Base-by-base conservation (phyloP, 2,888 invertebrate genomes). In the Thecophora atra region DNA sequence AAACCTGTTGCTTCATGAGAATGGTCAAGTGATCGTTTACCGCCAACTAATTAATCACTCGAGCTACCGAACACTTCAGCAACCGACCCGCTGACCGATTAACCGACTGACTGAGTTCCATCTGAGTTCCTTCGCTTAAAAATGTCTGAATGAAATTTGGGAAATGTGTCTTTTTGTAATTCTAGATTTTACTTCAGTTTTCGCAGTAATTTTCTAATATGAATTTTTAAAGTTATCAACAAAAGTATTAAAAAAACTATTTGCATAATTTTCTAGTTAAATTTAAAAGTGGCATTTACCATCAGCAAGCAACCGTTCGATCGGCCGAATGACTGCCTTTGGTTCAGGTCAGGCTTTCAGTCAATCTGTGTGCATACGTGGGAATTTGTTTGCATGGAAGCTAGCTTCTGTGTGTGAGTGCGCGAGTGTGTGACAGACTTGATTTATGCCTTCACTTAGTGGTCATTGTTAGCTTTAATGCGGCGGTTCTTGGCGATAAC, bases 391-490 rank as follows among this genome's bases (percentile, higher is more conserved):
- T 2, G n/a, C 54, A 11, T 54, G 52, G 5, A 11, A 8, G 37
- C 11, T 6, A 1, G 37, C 11, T 6, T 37, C 7, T 37, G 21
- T 21, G 1, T 1, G 56, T 56, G 21, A 11, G 24, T 19, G 26
- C 19, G n/a, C 42, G 42, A 21, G 24, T 63, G 24, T 63, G 4
- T 37, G 19, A 19, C 47, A 17, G n/a, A 64, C 24, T 47, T 64
- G 64, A 64, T 64, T 64, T 64, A 64, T 64, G 26, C 47, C 26
- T 47, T 6, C 24, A 47, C 47, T 64, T 64, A 47, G 44, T 64
- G 64, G 44, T 64, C 47, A 64, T 64, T 64, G 64, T 64, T 44
- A 47, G 15, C 15, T 44, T 64, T 64, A 64, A 26, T 47, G 47
- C 64, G n/a, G 47, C n/a, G 6, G 64, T 64, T 64, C 44, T 44